Evolutionary conservation across 2,888 invertebrate species (phyloP).

Genomic region (Trichacis sp.): DNA sequence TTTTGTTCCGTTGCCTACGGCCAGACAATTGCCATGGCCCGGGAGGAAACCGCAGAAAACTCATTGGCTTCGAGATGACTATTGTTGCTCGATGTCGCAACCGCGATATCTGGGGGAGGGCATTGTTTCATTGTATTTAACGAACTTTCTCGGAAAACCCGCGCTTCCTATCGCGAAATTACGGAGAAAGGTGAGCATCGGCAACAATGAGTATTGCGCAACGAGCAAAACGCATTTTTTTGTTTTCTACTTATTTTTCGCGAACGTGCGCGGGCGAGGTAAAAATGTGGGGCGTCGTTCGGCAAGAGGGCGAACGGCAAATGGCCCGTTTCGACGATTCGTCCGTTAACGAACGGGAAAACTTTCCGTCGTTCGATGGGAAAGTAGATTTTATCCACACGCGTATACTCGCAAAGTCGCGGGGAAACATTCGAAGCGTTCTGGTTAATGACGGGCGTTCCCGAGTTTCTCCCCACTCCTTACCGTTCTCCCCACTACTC

Average conservation of each 20-base stretch:
- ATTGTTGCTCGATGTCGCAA: background rate
- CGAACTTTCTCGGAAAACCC: background rate
- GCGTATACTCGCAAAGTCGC: too few species aligned
- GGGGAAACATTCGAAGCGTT: slow-evolving; percentile 45
- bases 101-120: background rate
- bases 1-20: too few species aligned
- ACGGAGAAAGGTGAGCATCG: background rate
- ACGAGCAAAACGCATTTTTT: background rate
- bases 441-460: slow-evolving; percentile 13
- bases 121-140: background rate
- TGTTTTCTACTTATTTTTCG: too few species aligned
- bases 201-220: background rate
- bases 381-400: slow-evolving; percentile 36
- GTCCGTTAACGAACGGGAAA: slow-evolving; percentile 36
- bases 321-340: slow-evolving; percentile 33
- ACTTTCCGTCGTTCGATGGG: slow-evolving; percentile 36
- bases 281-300: slow-evolving; percentile 15
- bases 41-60: background rate
- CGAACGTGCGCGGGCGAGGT: background rate
- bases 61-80: background rate
- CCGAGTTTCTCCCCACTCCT: slow-evolving; percentile 28
- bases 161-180: background rate
- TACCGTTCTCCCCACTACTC: too few species aligned
- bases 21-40: background rate
- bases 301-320: slow-evolving; percentile 23